A percentile compares a stretch with the other conserved stretches of the same genome.
Conservation (phyloP, 2,113 vertebrate genomes). For the Gnathonemus echidnorhynchus region DNA sequence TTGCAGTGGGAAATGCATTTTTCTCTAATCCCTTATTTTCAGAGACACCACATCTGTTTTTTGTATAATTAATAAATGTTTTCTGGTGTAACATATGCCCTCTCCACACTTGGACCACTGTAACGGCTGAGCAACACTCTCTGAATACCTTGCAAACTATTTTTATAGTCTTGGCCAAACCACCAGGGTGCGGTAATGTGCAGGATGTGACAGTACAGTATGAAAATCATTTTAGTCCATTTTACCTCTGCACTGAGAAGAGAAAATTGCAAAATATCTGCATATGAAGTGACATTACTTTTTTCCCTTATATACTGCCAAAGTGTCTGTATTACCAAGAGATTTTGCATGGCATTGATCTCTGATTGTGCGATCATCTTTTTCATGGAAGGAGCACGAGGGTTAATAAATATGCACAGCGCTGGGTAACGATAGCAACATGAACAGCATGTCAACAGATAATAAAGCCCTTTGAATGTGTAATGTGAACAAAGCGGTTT, state of each 20-base stretch:
- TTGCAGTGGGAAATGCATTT: background rate
- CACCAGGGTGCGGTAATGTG: background rate
- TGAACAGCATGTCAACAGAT: background rate
- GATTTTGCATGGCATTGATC: background rate
- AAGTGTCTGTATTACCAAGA: background rate
- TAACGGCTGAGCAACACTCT: background rate
- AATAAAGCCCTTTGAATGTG: background rate
- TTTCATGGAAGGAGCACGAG: background rate
- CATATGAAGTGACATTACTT: background rate
- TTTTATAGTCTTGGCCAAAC: background rate
- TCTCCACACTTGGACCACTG: background rate
- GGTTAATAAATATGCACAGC: background rate
- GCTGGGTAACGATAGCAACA: background rate
- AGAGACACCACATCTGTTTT: background rate
- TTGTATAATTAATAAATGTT: background rate
- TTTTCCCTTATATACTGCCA: background rate
- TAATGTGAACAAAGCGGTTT: background rate
- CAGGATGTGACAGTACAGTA: background rate
- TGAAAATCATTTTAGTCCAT: background rate
- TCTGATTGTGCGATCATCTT: background rate
- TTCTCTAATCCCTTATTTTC: background rate
- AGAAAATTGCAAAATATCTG: background rate
- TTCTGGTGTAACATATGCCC: background rate
- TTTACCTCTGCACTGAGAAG: background rate
- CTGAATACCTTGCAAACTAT: background rate